phyloP scores from a whole-genome alignment of 2,113 vertebrate species.

The Peromyscus californicus region DNA sequence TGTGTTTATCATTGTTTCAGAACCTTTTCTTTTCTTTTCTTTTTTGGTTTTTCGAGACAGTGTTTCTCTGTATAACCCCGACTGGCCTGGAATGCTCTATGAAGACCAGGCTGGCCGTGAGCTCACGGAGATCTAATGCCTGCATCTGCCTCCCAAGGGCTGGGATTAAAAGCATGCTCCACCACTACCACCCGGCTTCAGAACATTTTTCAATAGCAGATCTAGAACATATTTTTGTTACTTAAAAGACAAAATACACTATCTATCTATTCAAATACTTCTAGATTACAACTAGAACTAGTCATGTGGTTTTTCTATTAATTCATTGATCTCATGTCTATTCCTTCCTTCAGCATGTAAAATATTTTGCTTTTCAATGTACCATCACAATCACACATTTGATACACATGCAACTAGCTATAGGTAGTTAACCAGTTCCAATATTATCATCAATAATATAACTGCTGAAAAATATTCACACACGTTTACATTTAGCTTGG shows the following conservation, averaged over 20 bases:
- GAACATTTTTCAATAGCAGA: constrained; percentile 12
- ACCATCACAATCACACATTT: neutral
- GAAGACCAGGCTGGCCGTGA: neutral
- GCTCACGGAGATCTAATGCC: neutral
- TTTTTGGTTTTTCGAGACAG: neutral
- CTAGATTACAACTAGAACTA: neutral
- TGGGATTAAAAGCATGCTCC: neutral
- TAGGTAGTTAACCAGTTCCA: neutral
- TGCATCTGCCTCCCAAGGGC: neutral
- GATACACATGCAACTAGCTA: neutral
- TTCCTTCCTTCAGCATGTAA: neutral
- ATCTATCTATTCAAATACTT: constrained; percentile 9
- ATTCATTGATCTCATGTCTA: neutral
- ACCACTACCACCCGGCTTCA: neutral
- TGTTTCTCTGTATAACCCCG: neutral
- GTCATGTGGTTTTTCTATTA: neutral
- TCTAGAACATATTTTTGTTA: constrained; percentile 16
- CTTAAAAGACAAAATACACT: constrained; percentile 34
- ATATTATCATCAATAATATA: neutral
- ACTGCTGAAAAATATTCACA: neutral
- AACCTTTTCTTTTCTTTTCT: neutral
- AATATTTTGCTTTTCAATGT: constrained; percentile 14
- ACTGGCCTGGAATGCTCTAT: neutral
- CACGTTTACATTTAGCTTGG: neutral
- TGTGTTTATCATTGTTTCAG: neutral